phyloP scores from a whole-genome alignment of 2,888 invertebrate species.

The Protophormia terraenovae region DNA sequence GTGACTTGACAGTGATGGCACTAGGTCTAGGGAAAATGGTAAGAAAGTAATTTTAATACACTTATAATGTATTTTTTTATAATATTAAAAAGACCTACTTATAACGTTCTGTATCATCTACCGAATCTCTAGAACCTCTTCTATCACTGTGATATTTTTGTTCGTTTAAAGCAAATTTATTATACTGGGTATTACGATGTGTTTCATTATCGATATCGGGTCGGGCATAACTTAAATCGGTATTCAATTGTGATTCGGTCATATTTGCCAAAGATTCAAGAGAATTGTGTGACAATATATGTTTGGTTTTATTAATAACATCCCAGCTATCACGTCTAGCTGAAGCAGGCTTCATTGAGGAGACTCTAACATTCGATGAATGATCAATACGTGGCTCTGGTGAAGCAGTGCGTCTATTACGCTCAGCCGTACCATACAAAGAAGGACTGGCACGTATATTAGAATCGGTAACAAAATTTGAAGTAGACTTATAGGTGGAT shows the following conservation, averaged over 20 bases:
- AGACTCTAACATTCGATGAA: conserved; percentile 84
- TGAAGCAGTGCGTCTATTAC: conserved; percentile 82
- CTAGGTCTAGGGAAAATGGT: conserved; percentile 75
- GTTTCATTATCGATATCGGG: conserved; percentile 84
- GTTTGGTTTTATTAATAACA: conserved; percentile 89
- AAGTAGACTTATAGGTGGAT: conserved; percentile 82
- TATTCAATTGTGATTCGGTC: conserved; percentile 84
- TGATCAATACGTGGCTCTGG: conserved; percentile 83
- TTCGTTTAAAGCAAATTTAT: conserved; percentile 82
- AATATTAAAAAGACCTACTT: conserved; percentile 70
- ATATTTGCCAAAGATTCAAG: conserved; percentile 87
- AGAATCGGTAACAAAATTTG: conserved; percentile 81
- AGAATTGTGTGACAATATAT: conserved; percentile 87
- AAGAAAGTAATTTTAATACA: not conserved
- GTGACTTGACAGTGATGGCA: conserved; percentile 80
- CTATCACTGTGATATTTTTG: conserved; percentile 74
- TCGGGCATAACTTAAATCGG: conserved; percentile 81
- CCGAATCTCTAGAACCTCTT: conserved; percentile 77
- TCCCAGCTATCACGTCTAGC: conserved; percentile 91
- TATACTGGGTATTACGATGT: conserved; percentile 84
- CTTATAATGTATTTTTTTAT: not conserved
- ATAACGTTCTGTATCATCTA: conserved; percentile 77
- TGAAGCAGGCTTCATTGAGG: conserved; percentile 83
- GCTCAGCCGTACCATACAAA: conserved; percentile 80
- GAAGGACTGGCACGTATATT: conserved; percentile 83